Evolutionary conservation across 1,140 invertebrate genomes (phyloP).

Genomic region (Amyelois transitella): DNA sequence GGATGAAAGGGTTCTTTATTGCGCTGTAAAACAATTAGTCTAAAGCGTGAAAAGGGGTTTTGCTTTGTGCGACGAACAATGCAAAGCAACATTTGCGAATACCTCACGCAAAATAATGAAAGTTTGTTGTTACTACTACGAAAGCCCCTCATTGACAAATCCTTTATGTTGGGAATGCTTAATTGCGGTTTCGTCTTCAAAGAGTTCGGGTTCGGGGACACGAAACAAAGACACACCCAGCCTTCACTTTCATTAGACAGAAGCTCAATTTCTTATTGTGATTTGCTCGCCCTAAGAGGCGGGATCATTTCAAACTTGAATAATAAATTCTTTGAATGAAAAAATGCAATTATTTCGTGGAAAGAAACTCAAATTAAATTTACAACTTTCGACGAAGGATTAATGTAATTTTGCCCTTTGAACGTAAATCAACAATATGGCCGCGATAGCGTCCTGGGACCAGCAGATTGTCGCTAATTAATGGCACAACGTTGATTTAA

Average conservation of each 20-base stretch:
- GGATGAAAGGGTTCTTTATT: background rate
- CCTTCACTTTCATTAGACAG: conserved; percentile 44
- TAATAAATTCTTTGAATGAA: background rate
- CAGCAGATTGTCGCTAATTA: conserved; percentile 44
- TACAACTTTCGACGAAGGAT: background rate
- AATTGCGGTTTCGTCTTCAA: conserved; percentile 67
- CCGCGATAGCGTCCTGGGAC: conserved; percentile 17
- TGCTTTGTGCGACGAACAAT: conserved; percentile 11
- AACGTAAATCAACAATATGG: conserved; percentile 16
- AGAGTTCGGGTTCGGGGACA: conserved; percentile 43
- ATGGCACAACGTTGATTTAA: conserved; percentile 38
- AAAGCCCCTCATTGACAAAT: conserved; percentile 49
- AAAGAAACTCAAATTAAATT: background rate
- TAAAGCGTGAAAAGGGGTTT: conserved; percentile 23
- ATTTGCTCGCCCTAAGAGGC: background rate
- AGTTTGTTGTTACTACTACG: conserved; percentile 43
- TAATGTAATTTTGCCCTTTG: background rate
- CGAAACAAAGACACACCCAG: conserved; percentile 46
- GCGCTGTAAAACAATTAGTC: background rate
- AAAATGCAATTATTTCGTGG: background rate
- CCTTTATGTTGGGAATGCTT: conserved; percentile 63
- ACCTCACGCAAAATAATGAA: conserved; percentile 38
- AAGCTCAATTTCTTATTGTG: conserved; percentile 10
- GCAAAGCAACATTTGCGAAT: conserved; percentile 37
- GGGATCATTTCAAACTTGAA: background rate